Conservation (phyloP, 2,113 vertebrate genomes). For the Sakesphorus luctuosus region DNA sequence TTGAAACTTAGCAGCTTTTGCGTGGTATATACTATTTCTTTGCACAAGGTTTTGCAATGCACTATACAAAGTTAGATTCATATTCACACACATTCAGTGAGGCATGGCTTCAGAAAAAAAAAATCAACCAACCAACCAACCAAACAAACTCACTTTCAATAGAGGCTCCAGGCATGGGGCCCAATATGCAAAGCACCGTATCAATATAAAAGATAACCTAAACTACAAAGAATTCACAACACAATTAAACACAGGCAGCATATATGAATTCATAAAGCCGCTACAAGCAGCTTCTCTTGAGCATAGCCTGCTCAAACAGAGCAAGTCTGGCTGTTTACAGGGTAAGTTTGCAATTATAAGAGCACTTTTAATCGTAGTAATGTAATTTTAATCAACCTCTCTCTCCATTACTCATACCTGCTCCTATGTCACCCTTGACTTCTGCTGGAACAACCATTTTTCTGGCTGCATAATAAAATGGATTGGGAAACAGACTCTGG, state of each 20-base stretch:
- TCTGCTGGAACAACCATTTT: background rate
- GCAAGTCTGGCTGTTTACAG: background rate
- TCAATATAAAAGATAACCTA: conserved; percentile 13
- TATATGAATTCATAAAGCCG: background rate
- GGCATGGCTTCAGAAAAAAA: background rate
- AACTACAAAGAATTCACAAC: conserved; percentile 16
- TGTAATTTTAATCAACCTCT: background rate
- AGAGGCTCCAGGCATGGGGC: background rate
- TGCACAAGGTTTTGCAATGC: background rate
- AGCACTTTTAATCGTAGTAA: background rate
- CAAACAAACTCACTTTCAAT: background rate
- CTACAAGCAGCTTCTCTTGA: background rate
- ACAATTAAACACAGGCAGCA: background rate
- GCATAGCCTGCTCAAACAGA: background rate
- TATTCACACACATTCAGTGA: background rate
- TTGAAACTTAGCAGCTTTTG: background rate
- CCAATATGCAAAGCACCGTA: background rate
- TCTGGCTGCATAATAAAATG: background rate
- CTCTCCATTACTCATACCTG: background rate
- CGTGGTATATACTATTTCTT: background rate
- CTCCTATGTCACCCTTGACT: background rate
- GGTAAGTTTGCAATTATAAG: background rate
- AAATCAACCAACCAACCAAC: too few relatives aligned
- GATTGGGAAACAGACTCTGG: background rate
- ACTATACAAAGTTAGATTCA: background rate